Base-by-base conservation (phyloP, 2,888 invertebrate genomes). In the Hydroisotoma schaefferi region DNA sequence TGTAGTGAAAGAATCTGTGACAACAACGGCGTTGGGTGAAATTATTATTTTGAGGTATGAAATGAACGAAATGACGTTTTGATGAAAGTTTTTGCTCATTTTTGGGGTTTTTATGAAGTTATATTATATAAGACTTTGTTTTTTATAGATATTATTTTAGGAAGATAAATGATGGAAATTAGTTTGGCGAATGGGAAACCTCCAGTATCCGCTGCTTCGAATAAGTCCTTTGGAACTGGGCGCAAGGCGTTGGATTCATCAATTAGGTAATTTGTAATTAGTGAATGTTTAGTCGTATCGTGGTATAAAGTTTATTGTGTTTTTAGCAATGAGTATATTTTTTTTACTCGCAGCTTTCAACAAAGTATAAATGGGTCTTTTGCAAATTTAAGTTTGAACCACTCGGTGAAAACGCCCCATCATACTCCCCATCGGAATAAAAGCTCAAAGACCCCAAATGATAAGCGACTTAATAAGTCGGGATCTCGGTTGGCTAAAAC, bases 351-450 rank as follows among this genome's bases (percentile, higher is more conserved):
- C 48, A 70, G 70, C 28, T 70, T 70, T 55, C 70, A 69, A 33
- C 63, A 65, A 29, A 68, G 68, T 44, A 52, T 70, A 22, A 70
- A 70, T 40, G 56, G 57, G 1, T 70, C 70, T 0, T 44, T 65
- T 3, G 61, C 64, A 0, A 62, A 59, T 47, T 26, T 63, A 8
- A 70, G 67, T 47, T 53, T 67, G 12, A 67, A 61, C 49, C 53
- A 58, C 10, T 67, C 61, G 1, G 33, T 49, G 10, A 62, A 64
- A 27, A 66, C 64, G 6, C 67, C 69, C 1, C 59, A 55, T 28
- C 43, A 43, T 8, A 65, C 56, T 23, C 57, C 57, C 10, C 40
- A 40, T 40, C 15, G 40, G n/a, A 40, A 40, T 20, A 23, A 52
- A 25, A 61, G 26, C 12, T 38, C 57, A 27, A 67, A 62, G 57